A percentile compares a stretch with the other conserved stretches of the same genome.
Evolutionary conservation across 2,113 vertebrate species (phyloP).

Genomic region (Erpornis zantholeuca): DNA sequence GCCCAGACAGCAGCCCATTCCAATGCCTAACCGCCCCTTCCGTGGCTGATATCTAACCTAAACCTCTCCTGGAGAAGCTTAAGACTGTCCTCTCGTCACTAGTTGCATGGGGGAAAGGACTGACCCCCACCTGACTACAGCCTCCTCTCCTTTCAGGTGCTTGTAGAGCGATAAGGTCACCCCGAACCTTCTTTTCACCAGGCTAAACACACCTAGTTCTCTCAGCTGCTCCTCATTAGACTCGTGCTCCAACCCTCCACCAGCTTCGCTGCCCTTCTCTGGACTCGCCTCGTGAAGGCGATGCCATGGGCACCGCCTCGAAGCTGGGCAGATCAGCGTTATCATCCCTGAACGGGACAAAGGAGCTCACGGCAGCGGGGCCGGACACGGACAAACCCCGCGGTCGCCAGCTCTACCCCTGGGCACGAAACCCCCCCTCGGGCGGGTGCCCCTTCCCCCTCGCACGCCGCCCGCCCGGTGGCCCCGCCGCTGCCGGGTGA

Average conservation of each 20-base stretch:
- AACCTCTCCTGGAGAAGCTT: neutral
- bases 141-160: neutral
- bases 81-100: neutral
- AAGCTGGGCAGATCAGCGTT: neutral
- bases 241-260: neutral
- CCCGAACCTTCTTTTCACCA: neutral
- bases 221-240: neutral
- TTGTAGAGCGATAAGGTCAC: neutral
- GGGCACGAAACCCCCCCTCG: neutral
- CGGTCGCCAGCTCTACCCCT: too few relatives aligned
- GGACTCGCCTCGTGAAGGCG: neutral
- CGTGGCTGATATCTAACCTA: neutral
- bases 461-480: neutral
- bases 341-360: neutral
- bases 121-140: neutral
- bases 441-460: neutral
- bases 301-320: neutral
- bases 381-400: neutral
- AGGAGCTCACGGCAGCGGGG: neutral
- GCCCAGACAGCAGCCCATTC: too few relatives aligned
- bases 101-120: neutral
- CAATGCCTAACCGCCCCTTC: neutral
- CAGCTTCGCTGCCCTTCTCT: neutral
- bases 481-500: neutral
- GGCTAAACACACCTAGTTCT: neutral